Conservation (phyloP, 2,888 invertebrate species). For the Tetragnatha montana region DNA sequence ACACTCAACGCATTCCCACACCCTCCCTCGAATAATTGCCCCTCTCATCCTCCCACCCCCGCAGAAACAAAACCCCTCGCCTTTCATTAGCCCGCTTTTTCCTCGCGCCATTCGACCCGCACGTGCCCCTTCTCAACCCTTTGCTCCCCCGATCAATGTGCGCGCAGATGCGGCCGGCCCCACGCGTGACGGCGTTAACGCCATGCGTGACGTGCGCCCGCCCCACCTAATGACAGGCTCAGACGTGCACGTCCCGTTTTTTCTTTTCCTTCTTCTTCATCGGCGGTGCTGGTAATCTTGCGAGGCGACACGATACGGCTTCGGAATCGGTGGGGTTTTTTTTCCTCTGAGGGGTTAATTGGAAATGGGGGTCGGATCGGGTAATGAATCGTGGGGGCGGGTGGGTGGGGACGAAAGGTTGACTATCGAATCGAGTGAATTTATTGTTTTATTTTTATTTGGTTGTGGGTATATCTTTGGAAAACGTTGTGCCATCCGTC, state of each 20-base stretch:
- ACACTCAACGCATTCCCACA: not conserved
- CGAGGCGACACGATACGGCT: too few relatives aligned
- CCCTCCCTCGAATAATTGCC: not conserved
- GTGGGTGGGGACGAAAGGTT: too few relatives aligned
- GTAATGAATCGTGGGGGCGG: too few relatives aligned
- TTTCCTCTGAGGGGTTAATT: too few relatives aligned
- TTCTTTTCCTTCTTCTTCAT: too few relatives aligned
- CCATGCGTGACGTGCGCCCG: conserved; percentile 65
- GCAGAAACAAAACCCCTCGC: conserved; percentile 8
- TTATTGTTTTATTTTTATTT: too few relatives aligned
- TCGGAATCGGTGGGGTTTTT: too few relatives aligned
- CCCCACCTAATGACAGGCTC: conserved; percentile 39
- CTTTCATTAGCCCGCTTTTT: conserved; percentile 28
- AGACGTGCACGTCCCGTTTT: conserved; percentile 23
- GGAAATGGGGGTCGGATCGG: too few relatives aligned
- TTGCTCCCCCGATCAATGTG: conserved; percentile 54
- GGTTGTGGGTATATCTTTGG: too few relatives aligned
- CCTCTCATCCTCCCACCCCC: conserved; percentile 30
- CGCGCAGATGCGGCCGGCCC: conserved; percentile 55
- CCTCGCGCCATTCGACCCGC: conserved; percentile 56
- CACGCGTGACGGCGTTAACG: conserved; percentile 70
- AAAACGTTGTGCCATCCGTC: too few relatives aligned
- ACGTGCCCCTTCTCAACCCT: conserved; percentile 61
- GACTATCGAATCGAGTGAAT: too few relatives aligned
- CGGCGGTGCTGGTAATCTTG: too few relatives aligned